Base-by-base conservation (phyloP, 2,888 invertebrate species). In the Drosophila aldrichi region DNA sequence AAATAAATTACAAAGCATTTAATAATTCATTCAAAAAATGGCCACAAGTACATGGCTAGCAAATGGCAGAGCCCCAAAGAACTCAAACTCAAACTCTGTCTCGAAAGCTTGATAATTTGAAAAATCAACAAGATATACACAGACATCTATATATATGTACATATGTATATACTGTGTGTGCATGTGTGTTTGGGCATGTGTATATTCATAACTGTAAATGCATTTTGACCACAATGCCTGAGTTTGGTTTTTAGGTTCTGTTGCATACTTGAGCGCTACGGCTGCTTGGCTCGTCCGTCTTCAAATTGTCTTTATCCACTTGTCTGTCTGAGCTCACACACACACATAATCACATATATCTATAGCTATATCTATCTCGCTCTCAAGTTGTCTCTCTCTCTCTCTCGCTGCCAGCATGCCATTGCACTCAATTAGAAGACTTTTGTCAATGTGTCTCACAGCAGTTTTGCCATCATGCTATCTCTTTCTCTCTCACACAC, bases 1-100 rank as follows among this genome's bases (percentile, higher is more conserved):
- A 87, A 87, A 87, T 87, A 89, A 89, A 87, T 87, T 87, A 89
- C 89, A 87, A 80, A 84, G 89, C 89, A 80, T 87, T 87, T 87
- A 87, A 87, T 89, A 87, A 87, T 87, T 87, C 89, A 87, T 87
- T 82, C 85, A 80, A 84, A 86, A 88, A 82, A 87, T 78, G 67
- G 78, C 86, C 84, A 80, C 88, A 82, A 82, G 77, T 80, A 86
- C 63, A 81, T 69, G 69, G 58, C 56, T 32, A 73, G 61, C 70
- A 51, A 70, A 69, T 54, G 62, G 68, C 62, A 68, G 51, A 66
- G 57, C 64, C 55, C 34, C 61, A 74, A 65, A 41, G n/a, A n/a
- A n/a, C n/a, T n/a, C n/a, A n/a, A 46, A 22, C 74, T 62, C 71
- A 51, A 61, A 70, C 64, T 54, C 44, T 20, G 32, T 12, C 41